Conservation (phyloP, 2,113 vertebrate species). For the Atrichornis clamosus region DNA sequence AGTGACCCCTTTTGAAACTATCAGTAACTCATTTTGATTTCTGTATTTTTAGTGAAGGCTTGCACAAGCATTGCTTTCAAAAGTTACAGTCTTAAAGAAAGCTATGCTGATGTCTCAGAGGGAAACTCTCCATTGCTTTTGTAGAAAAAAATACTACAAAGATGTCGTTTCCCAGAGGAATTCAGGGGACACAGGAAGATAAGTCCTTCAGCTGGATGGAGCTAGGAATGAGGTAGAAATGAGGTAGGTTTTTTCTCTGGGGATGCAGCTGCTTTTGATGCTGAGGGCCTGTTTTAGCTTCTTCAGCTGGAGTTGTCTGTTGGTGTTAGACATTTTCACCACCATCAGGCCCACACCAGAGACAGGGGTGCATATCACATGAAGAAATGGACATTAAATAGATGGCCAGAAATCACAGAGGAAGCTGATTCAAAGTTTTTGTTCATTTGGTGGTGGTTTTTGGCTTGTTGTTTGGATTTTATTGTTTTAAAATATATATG, state of each 20-base stretch:
- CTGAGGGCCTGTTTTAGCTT: neutral
- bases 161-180: neutral
- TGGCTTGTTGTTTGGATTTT: neutral
- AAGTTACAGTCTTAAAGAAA: conserved; percentile 9
- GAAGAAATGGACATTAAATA: neutral
- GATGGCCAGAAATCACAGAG: neutral
- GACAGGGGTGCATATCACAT: neutral
- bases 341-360: neutral
- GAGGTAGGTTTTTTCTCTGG: neutral
- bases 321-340: neutral
- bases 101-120: neutral
- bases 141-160: neutral
- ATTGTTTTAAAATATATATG: neutral
- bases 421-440: neutral
- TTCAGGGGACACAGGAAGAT: neutral
- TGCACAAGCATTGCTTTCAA: conserved; percentile 16
- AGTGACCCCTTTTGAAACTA: conserved; percentile 29
- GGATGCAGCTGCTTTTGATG: neutral
- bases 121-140: neutral
- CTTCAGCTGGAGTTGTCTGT: neutral
- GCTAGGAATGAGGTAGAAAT: neutral
- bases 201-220: neutral
- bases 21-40: conserved; percentile 17
- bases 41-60: conserved; percentile 4
- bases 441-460: neutral